Base-by-base conservation (phyloP, 2,113 vertebrate species). In the Sander lucioperca region DNA sequence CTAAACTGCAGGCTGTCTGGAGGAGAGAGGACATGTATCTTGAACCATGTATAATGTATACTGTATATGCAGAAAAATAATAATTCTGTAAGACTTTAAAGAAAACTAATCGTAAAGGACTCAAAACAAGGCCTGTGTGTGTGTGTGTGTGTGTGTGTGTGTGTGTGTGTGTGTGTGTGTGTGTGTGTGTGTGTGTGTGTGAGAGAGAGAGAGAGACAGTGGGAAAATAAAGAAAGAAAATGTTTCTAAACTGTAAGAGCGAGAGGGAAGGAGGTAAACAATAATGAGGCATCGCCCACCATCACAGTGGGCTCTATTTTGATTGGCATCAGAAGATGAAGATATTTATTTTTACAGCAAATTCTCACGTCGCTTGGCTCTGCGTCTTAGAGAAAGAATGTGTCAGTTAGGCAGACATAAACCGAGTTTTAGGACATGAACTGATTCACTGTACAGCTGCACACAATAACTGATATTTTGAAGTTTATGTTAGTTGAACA, bases 291-390 rank as follows among this genome's bases (percentile, higher is more conserved):
- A 25, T n/a, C 30, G 15, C 59, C 78, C 11, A 51, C 62, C 62
- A 56, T 66, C 69, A 9, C 69, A 70, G 59, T 12, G 12, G 50
- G 59, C 19, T 47, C 59, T 73, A 50, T 43, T 71, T 47, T 80
- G 62, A 80, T 73, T 58, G 69, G 71, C 69, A 51, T 50, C 13
- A 66, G 51, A 73, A 66, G 78, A 66, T 74, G 69, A 74, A 74
- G 59, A 66, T 48, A 63, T 15, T 61, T 61, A 39, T 30, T 73
- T 59, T 48, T 33, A 58, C 21, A 36, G 68, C 18, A 63, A 56
- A 72, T 19, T 72, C 61, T 63, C 30, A 63, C n/a, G 23, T 23
- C 8, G 16, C 4, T 54, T 13, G 8, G 13, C 48, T 19, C 30
- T 33, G 63, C 5, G 8, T 61, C 27, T 18, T 7, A 58, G 14